These are phyloP conservation scores for Chymomyza caudatula DNA, from an alignment of 2,888 invertebrate genomes.

Conservation along the genomic window DNA sequence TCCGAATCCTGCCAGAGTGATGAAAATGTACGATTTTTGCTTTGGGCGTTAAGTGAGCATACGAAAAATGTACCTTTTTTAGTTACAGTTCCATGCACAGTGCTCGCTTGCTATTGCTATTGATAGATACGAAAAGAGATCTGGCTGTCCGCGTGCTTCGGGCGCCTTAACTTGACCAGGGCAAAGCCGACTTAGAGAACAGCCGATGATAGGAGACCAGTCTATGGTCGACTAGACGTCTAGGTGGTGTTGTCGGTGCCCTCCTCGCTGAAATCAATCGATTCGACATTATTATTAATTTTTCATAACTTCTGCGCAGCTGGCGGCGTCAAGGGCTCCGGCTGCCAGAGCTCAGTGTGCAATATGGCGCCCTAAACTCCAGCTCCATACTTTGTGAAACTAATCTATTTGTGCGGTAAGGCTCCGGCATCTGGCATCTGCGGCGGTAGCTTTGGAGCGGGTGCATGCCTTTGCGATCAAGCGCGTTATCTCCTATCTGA, in stretches of 20 bases:
- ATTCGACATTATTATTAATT: slow-evolving; percentile 78
- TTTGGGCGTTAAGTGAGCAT: slow-evolving; percentile 54
- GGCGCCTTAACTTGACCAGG: slow-evolving; percentile 4
- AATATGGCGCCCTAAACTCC: slow-evolving; percentile 68
- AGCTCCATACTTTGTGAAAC: slow-evolving; percentile 68
- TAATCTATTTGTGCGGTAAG: slow-evolving; percentile 71
- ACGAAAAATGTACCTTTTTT: slow-evolving; percentile 42
- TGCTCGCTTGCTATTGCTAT: not conserved
- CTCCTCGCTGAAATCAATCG: slow-evolving; percentile 74
- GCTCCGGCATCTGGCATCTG: slow-evolving; percentile 31
- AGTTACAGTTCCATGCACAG: slow-evolving; percentile 67
- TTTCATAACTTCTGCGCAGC: slow-evolving; percentile 76
- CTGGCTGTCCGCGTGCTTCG: not conserved
- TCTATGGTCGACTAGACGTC: slow-evolving; percentile 49
- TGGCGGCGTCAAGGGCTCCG: slow-evolving; percentile 38
- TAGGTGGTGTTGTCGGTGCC: slow-evolving; percentile 22
- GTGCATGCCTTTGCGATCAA: slow-evolving; percentile 9
- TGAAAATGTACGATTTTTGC: slow-evolving; percentile 69
- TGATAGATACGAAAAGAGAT: not conserved
- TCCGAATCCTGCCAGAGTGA: slow-evolving; percentile 30
- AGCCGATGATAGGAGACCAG: too few species aligned
- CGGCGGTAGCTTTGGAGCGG: slow-evolving; percentile 23
- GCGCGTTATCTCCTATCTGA: slow-evolving; percentile 69
- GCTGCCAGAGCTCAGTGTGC: slow-evolving; percentile 56
- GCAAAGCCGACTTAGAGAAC: slow-evolving; percentile 16